These are phyloP conservation scores for Diaperis boleti DNA, from an alignment of 2,888 invertebrate genomes.

Conservation along the genomic window DNA sequence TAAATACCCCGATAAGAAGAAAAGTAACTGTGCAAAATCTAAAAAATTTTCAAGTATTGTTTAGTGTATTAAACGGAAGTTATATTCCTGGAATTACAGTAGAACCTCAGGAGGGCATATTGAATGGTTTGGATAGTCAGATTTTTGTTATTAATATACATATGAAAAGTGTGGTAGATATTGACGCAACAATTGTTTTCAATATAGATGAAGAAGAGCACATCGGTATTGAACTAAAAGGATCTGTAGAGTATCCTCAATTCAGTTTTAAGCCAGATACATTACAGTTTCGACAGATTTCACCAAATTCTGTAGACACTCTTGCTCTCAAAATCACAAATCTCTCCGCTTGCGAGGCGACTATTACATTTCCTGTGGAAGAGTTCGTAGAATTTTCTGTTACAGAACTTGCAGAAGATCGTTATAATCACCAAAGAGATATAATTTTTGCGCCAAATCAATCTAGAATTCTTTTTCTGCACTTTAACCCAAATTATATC, in stretches of 20 bases:
- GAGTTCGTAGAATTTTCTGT: conserved; percentile 62
- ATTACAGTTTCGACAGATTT: conserved; percentile 68
- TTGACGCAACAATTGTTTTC: conserved; percentile 44
- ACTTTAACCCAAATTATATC: conserved; percentile 64
- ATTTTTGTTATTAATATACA: conserved; percentile 50
- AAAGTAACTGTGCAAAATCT: conserved; percentile 51
- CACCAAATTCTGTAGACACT: conserved; percentile 57
- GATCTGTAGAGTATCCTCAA: conserved; percentile 69
- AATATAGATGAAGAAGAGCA: conserved; percentile 63
- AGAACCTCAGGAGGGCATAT: conserved; percentile 49
- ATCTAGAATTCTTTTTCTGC: conserved; percentile 59
- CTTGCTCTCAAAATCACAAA: conserved; percentile 59
- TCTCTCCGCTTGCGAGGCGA: conserved; percentile 51
- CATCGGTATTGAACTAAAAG: conserved; percentile 65
- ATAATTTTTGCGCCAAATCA: conserved; percentile 55
- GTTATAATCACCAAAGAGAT: conserved; percentile 29
- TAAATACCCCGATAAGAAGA: conserved; percentile 57
- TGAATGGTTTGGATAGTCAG: conserved; percentile 50
- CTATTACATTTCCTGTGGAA: conserved; percentile 57
- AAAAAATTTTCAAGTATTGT: conserved; percentile 6
- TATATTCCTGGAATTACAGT: conserved; percentile 51
- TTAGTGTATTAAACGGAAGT: conserved; percentile 42
- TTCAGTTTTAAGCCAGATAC: conserved; percentile 67
- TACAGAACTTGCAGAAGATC: conserved; percentile 48
- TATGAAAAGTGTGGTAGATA: conserved; percentile 44